phyloP scores from a whole-genome alignment of 2,797 vertebrate species.

The Phrynocephalus guinanensis region DNA sequence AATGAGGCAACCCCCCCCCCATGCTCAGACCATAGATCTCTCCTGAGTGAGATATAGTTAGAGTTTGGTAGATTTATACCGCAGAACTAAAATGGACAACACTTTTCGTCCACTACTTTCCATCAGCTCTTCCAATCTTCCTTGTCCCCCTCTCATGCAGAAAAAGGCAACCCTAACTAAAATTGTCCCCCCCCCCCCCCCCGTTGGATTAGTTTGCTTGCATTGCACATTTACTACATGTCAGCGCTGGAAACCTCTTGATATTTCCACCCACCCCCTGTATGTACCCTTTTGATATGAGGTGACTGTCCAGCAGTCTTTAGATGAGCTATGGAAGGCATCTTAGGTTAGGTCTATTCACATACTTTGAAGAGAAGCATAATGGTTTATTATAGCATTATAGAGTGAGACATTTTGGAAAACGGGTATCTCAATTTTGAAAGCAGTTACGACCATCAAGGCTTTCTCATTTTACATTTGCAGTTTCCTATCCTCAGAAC shows the following conservation, averaged over 20 bases:
- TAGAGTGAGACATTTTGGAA: neutral
- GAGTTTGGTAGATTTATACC: neutral
- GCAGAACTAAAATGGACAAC: conserved; percentile 11
- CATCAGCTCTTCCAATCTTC: neutral
- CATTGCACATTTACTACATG: neutral
- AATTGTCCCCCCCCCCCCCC: neutral
- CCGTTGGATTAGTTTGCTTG: neutral
- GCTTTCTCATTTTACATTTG: neutral
- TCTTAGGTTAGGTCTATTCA: neutral
- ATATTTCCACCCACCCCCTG: neutral
- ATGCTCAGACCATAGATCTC: no score
- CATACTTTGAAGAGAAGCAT: neutral
- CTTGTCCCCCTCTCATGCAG: neutral
- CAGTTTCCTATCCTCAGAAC: neutral
- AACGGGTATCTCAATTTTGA: neutral
- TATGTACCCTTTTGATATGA: neutral
- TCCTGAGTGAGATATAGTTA: no score
- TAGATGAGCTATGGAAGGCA: neutral
- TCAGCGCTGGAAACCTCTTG: neutral
- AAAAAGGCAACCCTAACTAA: neutral
- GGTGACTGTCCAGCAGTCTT: neutral
- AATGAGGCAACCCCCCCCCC: no score
- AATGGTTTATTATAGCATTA: neutral
- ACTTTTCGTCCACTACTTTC: neutral
- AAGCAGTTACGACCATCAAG: neutral